Evolutionary conservation across 2,888 invertebrate species (phyloP).

Genomic region (Sepioteuthis lessoniana): DNA sequence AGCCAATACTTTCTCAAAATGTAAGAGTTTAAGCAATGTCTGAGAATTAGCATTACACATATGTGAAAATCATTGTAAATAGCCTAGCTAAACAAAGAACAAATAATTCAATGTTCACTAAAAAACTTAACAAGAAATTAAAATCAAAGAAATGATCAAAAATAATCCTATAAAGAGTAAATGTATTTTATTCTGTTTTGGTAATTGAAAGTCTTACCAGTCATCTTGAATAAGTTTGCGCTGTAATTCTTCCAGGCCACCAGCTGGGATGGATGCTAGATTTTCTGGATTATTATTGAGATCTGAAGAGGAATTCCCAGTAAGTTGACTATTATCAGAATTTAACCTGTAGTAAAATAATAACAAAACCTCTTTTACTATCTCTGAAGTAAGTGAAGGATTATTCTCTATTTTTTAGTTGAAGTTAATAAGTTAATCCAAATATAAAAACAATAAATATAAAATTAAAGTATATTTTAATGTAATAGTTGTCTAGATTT

Average conservation of each 20-base stretch:
- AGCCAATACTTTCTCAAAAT: too few relatives aligned
- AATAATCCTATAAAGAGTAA: not conserved
- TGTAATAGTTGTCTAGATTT: too few relatives aligned
- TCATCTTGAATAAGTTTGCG: slow-evolving; percentile 71
- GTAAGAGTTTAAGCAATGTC: too few relatives aligned
- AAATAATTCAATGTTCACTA: too few relatives aligned
- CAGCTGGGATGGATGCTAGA: slow-evolving; percentile 78
- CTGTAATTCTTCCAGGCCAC: slow-evolving; percentile 80
- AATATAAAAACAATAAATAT: not conserved
- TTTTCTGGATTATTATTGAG: slow-evolving; percentile 21
- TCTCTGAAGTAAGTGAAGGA: not conserved
- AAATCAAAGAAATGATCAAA: not conserved
- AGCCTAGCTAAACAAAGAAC: too few relatives aligned
- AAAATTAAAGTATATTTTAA: not conserved
- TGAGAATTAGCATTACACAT: too few relatives aligned
- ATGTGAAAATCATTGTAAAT: too few relatives aligned
- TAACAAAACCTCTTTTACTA: not conserved
- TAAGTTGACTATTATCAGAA: not conserved
- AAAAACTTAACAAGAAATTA: not conserved
- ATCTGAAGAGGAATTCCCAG: slow-evolving; percentile 13
- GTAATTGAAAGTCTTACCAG: slow-evolving; percentile 69
- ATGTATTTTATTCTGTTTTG: not conserved
- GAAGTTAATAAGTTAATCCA: not conserved
- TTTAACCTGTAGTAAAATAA: not conserved
- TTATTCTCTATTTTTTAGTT: not conserved